phyloP scores from a whole-genome alignment of 2,113 vertebrate genomes.

The Pluvianellus socialis region DNA sequence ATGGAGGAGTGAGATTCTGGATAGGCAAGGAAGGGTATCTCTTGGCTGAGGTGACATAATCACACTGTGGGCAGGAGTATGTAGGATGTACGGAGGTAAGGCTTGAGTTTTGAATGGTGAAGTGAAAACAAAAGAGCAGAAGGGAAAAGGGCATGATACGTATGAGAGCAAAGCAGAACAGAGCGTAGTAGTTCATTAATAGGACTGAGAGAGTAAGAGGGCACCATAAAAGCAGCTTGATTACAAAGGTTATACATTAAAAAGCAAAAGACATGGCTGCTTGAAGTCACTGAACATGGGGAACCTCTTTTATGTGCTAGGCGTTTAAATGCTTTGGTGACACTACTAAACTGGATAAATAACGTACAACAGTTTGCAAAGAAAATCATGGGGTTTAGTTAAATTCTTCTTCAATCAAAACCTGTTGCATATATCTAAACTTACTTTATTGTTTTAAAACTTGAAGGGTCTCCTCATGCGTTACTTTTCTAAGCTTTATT shows the following conservation, averaged over 20 bases:
- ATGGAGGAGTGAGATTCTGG: neutral
- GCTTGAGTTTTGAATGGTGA: neutral
- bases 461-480: neutral
- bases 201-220: neutral
- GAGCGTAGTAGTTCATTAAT: neutral
- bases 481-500: neutral
- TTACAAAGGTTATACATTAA: neutral
- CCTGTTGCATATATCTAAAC: neutral
- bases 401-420: neutral
- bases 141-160: neutral
- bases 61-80: neutral
- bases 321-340: neutral
- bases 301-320: neutral
- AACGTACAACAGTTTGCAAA: neutral
- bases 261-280: neutral
- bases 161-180: neutral
- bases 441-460: neutral
- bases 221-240: neutral
- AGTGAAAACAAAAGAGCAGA: too few relatives aligned
- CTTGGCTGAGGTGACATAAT: neutral
- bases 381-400: accelerated
- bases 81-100: neutral
- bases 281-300: neutral
- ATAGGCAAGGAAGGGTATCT: neutral
- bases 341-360: neutral